Conservation (phyloP, 2,888 invertebrate genomes). For the Itoplectis maculator region DNA sequence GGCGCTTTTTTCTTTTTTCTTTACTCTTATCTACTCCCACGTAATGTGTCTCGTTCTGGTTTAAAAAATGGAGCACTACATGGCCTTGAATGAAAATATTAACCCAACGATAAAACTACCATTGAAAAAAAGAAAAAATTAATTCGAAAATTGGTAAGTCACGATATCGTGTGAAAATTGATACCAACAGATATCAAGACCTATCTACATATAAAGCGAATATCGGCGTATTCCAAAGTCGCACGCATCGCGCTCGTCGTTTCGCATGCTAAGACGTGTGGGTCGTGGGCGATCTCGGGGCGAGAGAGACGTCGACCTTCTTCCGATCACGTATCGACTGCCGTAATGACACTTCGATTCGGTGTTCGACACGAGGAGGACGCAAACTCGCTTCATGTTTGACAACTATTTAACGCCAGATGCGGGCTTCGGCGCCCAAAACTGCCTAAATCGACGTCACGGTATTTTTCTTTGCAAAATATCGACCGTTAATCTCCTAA, state of each 20-base stretch:
- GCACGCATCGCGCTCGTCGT: neutral
- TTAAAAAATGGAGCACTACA: neutral
- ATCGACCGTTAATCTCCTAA: too few relatives aligned
- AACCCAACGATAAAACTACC: neutral
- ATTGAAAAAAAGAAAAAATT: slow-evolving; percentile 16
- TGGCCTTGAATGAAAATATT: neutral
- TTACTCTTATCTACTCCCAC: slow-evolving; percentile 10
- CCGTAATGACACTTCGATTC: neutral
- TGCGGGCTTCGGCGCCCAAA: too few relatives aligned
- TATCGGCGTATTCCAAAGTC: slow-evolving; percentile 35
- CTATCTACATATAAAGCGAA: slow-evolving; percentile 46
- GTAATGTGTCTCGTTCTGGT: neutral
- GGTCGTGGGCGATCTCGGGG: slow-evolving; percentile 37
- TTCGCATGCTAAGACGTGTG: slow-evolving; percentile 38
- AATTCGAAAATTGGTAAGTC: too few relatives aligned
- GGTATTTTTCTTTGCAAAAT: too few relatives aligned
- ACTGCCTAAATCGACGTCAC: too few relatives aligned
- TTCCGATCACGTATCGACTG: neutral
- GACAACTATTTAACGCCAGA: too few relatives aligned
- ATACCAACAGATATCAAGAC: too few relatives aligned
- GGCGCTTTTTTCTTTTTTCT: neutral
- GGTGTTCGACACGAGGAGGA: too few relatives aligned
- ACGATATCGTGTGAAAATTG: neutral
- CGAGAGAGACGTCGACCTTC: slow-evolving; percentile 54
- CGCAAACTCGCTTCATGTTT: too few relatives aligned